Evolutionary conservation across 2,888 invertebrate species (phyloP).

Genomic region (Steinernema scapterisci): DNA sequence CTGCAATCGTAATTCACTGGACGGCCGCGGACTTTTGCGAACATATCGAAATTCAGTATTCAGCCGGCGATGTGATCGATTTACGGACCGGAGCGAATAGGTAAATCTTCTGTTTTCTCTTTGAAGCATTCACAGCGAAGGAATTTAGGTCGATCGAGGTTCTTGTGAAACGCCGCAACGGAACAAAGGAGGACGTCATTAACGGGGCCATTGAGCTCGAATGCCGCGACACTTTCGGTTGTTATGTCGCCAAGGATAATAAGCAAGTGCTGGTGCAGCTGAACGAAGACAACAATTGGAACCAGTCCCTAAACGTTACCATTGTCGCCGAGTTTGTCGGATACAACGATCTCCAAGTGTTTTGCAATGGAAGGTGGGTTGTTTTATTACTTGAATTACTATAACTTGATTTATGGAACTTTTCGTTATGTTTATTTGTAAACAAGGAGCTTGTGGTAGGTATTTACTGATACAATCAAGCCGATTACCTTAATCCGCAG

Average conservation of each 20-base stretch:
- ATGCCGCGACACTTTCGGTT: conserved; percentile 1
- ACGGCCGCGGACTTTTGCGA: neutral
- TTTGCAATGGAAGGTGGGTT: conserved; percentile 25
- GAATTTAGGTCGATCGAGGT: conserved; percentile 21
- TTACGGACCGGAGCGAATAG: conserved; percentile 18
- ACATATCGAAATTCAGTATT: conserved; percentile 28
- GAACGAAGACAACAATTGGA: conserved; percentile 18
- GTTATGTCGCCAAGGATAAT: neutral
- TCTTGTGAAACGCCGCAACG: neutral
- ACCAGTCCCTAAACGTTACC: neutral
- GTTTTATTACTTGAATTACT: no score
- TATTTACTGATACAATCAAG: no score
- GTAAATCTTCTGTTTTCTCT: neutral
- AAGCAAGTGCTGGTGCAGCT: neutral
- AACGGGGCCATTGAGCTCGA: neutral
- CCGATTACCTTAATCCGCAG: no score
- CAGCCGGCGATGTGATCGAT: neutral
- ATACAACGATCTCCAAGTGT: neutral
- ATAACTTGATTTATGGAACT: no score
- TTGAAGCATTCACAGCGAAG: neutral
- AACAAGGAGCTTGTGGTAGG: no score
- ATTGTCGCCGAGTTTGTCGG: conserved; percentile 13
- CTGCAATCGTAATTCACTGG: neutral
- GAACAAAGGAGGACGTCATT: neutral
- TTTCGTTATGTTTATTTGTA: no score